These are phyloP conservation scores for Pseudachorutes palmiensis DNA, from an alignment of 1,140 invertebrate genomes.

Conservation along the genomic window DNA sequence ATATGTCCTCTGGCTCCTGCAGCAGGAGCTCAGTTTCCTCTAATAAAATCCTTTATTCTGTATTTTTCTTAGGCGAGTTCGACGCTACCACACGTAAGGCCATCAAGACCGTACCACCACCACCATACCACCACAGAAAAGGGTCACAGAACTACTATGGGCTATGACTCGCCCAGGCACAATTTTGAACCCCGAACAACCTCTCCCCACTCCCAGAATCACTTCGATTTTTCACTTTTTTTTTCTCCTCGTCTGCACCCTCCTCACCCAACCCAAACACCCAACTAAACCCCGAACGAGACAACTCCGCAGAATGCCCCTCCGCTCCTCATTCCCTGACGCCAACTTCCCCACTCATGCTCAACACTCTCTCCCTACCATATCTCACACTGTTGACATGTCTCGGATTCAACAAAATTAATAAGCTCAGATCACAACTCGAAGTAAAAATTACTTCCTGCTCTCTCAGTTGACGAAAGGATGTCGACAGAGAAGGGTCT, in stretches of 20 bases:
- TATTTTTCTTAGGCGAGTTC: slow-evolving; percentile 8
- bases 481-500: too few species aligned
- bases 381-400: neutral
- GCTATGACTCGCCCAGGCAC: neutral
- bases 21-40: neutral
- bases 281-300: slow-evolving; percentile 1
- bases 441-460: too few species aligned
- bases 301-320: neutral
- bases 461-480: too few species aligned
- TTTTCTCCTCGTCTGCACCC: slow-evolving; percentile 5
- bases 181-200: neutral
- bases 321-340: neutral
- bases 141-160: slow-evolving; percentile 10
- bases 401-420: too few species aligned
- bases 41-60: slow-evolving; percentile 6
- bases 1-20: neutral
- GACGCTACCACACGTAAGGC: neutral
- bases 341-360: neutral
- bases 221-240: neutral
- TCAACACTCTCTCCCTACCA: neutral
- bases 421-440: too few species aligned
- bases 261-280: neutral
- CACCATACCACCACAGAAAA: slow-evolving; percentile 11
- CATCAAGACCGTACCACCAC: neutral
- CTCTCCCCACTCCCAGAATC: slow-evolving; percentile 3